These are phyloP conservation scores for Serinus canaria DNA, from an alignment of 2,113 vertebrate species.

Conservation along the genomic window DNA sequence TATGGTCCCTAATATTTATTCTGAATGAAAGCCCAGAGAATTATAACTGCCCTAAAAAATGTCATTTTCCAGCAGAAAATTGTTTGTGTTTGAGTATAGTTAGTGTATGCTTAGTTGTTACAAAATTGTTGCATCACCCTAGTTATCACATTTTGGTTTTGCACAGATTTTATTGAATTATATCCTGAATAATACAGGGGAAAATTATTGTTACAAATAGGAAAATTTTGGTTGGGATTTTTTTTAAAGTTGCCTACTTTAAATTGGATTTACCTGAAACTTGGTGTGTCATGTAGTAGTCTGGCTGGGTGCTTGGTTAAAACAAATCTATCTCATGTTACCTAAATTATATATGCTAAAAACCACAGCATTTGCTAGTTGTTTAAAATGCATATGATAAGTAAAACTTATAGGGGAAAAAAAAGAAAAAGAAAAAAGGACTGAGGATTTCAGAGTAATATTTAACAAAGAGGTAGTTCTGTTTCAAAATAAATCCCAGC, in stretches of 20 bases:
- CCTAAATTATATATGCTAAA: neutral
- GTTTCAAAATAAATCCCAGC: neutral
- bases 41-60: conserved; percentile 36
- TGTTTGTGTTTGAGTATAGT: neutral
- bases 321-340: neutral
- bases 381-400: neutral
- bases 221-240: neutral
- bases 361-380: neutral
- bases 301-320: neutral
- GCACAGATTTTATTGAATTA: neutral
- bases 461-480: neutral
- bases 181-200: neutral
- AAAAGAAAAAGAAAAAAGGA: neutral
- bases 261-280: neutral
- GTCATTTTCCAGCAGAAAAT: conserved; percentile 1
- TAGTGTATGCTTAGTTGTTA: neutral
- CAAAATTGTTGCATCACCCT: neutral
- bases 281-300: neutral
- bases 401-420: neutral
- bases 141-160: neutral
- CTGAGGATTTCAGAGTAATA: neutral
- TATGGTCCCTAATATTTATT: neutral
- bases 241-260: neutral
- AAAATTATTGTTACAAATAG: neutral
- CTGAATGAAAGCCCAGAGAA: conserved; percentile 12